phyloP scores from a whole-genome alignment of 2,113 vertebrate genomes.

The Phasianus colchicus region DNA sequence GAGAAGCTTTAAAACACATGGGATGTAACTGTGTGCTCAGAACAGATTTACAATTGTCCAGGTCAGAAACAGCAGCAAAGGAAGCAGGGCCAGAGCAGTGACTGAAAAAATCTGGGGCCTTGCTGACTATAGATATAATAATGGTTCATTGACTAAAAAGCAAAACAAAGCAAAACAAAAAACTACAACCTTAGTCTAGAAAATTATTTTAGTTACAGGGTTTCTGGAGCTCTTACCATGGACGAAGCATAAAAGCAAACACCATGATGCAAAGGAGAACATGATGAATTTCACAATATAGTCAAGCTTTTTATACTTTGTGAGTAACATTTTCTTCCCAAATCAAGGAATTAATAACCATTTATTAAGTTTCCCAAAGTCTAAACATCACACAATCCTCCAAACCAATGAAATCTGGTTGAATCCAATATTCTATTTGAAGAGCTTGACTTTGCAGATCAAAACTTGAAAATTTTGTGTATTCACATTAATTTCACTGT shows the following conservation, averaged over 20 bases:
- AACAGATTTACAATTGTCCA: neutral
- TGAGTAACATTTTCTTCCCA: neutral
- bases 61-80: neutral
- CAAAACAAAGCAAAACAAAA: neutral
- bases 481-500: neutral
- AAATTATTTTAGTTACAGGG: neutral
- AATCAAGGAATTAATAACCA: neutral
- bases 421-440: neutral
- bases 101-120: neutral
- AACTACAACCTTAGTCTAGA: neutral
- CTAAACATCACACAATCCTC: neutral
- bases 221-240: neutral
- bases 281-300: neutral
- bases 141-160: neutral
- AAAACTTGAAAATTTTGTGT: neutral
- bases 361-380: neutral
- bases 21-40: neutral
- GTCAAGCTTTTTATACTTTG: neutral
- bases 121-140: neutral
- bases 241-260: neutral
- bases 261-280: neutral
- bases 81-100: neutral
- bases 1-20: neutral
- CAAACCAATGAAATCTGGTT: neutral
- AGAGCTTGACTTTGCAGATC: neutral